A percentile compares a stretch with the other conserved stretches of the same genome.
Evolutionary conservation across 2,797 vertebrate genomes (phyloP).

Genomic region (Myiotriccus ornatus): DNA sequence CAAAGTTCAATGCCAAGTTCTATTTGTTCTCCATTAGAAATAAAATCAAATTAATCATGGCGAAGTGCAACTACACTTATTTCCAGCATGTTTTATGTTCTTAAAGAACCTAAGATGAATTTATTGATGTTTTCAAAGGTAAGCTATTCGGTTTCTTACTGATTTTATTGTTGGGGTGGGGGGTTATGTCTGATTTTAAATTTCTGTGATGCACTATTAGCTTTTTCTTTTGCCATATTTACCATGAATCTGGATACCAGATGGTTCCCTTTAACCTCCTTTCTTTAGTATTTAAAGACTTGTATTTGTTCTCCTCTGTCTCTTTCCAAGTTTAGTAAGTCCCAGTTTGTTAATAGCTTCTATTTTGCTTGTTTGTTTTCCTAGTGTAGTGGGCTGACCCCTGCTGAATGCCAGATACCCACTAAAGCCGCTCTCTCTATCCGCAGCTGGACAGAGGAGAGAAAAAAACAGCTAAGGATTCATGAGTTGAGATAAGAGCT

Average conservation of each 20-base stretch:
- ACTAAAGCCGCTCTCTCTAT: no score
- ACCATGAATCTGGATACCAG: neutral
- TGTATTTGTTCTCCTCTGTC: neutral
- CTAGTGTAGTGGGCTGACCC: no score
- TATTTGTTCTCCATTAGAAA: neutral
- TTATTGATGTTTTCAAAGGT: neutral
- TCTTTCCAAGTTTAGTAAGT: neutral
- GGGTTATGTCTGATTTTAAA: neutral
- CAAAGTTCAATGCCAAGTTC: neutral
- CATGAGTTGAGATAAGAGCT: no score
- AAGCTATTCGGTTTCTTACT: neutral
- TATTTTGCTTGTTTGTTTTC: neutral
- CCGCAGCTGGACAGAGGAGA: no score
- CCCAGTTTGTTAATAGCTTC: neutral
- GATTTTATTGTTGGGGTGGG: neutral
- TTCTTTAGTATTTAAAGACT: neutral
- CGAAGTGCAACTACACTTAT: neutral
- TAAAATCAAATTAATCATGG: neutral
- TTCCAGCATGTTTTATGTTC: neutral
- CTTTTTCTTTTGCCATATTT: neutral
- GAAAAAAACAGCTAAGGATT: no score
- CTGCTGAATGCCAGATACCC: no score
- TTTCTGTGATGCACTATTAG: neutral
- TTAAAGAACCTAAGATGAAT: neutral
- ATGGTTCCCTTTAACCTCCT: neutral